A percentile compares a stretch with the other conserved stretches of the same genome.
phyloP scores from a whole-genome alignment of 1,140 invertebrate genomes.

The Heliconius himera region DNA sequence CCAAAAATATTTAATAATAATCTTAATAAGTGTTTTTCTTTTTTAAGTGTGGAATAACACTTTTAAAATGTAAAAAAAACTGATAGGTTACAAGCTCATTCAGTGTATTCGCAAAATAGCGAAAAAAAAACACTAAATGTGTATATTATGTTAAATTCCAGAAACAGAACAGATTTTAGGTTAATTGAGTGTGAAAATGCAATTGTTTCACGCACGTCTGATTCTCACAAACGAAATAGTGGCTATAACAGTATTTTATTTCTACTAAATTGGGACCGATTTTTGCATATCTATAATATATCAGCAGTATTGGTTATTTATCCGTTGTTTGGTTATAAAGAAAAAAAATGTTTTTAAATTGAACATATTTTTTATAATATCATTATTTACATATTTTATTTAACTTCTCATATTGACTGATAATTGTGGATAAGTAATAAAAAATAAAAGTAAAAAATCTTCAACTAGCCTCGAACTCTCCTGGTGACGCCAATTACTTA shows the following conservation, averaged over 20 bases:
- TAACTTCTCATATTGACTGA: too few species aligned
- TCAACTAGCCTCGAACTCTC: too few species aligned
- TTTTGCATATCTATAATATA: background rate
- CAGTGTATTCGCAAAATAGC: background rate
- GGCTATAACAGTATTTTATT: background rate
- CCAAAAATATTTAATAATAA: too few species aligned
- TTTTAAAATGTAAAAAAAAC: too few species aligned
- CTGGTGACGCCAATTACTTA: background rate
- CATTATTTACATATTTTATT: too few species aligned
- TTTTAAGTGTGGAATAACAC: too few species aligned
- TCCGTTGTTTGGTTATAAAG: background rate
- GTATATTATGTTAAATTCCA: background rate
- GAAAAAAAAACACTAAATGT: background rate
- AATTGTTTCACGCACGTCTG: constrained; percentile 3
- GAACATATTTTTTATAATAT: too few species aligned
- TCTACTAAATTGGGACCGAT: background rate
- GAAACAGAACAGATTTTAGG: background rate
- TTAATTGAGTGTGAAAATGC: constrained; percentile 14
- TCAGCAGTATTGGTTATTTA: background rate
- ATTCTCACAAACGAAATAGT: background rate
- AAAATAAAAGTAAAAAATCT: too few species aligned
- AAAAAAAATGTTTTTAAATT: background rate
- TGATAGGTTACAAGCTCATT: too few species aligned
- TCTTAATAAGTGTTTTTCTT: too few species aligned
- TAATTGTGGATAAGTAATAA: too few species aligned